Evolutionary conservation across 1,140 invertebrate genomes (phyloP).

Genomic region (Paraescarpia echinospica): DNA sequence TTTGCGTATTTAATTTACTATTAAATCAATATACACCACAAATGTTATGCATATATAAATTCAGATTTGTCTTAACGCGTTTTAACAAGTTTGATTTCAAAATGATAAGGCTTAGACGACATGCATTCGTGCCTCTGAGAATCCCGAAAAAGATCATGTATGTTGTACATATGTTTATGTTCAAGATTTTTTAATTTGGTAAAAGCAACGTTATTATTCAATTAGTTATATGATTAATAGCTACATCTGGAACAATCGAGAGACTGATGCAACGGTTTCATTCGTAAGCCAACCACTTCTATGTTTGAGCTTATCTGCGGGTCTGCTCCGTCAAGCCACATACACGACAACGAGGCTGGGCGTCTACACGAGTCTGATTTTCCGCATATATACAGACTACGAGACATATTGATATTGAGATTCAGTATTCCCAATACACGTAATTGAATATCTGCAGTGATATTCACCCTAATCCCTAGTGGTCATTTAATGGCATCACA

Average conservation of each 20-base stretch:
- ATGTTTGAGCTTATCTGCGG: slow-evolving; percentile 63
- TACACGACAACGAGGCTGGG: slow-evolving; percentile 97
- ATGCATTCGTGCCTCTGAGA: not conserved
- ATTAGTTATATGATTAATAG: too few species aligned
- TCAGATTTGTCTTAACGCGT: too few species aligned
- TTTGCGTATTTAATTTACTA: not conserved
- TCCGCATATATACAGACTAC: slow-evolving; percentile 49
- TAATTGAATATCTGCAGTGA: too few species aligned
- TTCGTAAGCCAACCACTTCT: not conserved
- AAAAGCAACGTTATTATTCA: too few species aligned
- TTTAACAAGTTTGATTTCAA: too few species aligned
- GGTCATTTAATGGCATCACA: too few species aligned
- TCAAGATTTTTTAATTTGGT: too few species aligned
- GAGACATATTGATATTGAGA: not conserved
- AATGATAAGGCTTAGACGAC: too few species aligned
- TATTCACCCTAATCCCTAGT: too few species aligned
- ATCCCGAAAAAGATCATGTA: not conserved
- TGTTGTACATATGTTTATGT: not conserved
- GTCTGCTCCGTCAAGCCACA: slow-evolving; percentile 89
- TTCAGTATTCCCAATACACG: too few species aligned
- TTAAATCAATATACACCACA: not conserved
- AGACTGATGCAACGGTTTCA: not conserved
- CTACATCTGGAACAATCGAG: not conserved
- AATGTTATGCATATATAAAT: not conserved
- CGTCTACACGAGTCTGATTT: slow-evolving; percentile 84